Base-by-base conservation (phyloP, 2,888 invertebrate genomes). In the Chrysodeixis includens region DNA sequence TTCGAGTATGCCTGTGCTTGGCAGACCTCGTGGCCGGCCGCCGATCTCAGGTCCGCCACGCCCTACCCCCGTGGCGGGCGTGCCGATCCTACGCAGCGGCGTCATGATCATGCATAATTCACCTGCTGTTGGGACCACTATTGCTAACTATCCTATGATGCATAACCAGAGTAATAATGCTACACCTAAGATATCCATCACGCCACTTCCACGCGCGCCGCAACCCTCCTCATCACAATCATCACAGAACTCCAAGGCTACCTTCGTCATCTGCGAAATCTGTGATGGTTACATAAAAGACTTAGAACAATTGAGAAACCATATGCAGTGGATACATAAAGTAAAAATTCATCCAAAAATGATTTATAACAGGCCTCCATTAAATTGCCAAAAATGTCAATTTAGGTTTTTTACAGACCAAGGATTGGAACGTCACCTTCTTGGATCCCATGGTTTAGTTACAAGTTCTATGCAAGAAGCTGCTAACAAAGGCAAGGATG, bases 301-400 rank as follows among this genome's bases (percentile, higher is more conserved):
- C 93, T 95, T 99, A 90, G 99, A 99, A 89, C 98, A 99, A 90
- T 95, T 99, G 80, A 96, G 99, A 79, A 99, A 99, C 91, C 99
- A 99, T 90, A 99, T 99, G 98, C 99, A 98, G 89, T 99, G 99
- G 98, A 99, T 99, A 90, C 99, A 99, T 92, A 99, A 99, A 96
- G 98, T 99, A 73, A 98, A 98, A 92, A 98, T 99, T 88, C 98
- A 99, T 95, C 98, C 98, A 66, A 98, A 98, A 95, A 99, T 98
- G 98, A 98, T 98, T 83, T 98, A 98, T 92, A 98, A 98, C 92
- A 96, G 98, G 92, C 99, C 99, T 76, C 99, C 99, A 61, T 95
- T 99, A 79, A 98, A 98, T 95, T 99, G 99, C 92, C 99, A 99
- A 93, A 98, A 99, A 92, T 99, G 99, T 94, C 98, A 98, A 93